Base-by-base conservation (phyloP, 2,797 vertebrate genomes). In the Sorex maritimensis region DNA sequence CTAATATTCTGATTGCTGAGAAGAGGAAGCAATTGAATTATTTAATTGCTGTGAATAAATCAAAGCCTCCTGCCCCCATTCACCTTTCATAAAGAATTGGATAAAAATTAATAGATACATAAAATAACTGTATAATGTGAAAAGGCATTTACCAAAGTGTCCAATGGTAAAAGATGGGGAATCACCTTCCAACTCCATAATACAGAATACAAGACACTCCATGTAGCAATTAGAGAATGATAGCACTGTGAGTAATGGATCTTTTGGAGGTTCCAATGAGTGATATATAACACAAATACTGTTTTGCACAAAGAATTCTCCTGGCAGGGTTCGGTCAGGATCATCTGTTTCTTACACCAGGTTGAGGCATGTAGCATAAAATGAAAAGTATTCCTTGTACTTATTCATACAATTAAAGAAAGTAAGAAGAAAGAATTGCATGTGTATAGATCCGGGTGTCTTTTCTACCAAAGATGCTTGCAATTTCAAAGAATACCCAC, bases 321-420 rank as follows among this genome's bases (percentile, higher is more conserved):
- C 17, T 49, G 11, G 28, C 44, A 10, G 1, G 5, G 41, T 68
- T 30, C 69, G 8, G 73, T 11, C 19, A 63, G 24, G 10, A 30
- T 19, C 58, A 13, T 73, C 30, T 41, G 3, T 14, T 79, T 15
- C 1, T 61, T 13, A 13, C 1, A 55, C 13, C 63, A 10, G 12
- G 4, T 58, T 68, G 65, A 24, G 46, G 52, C 6, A 44, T 30
- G 23, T 6, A 41, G 24, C 23, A 14, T 1, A 74, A 23, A 14
- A 6, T 13, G 14, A 81, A 71, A 86, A 73, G 26, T 38, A 7
- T 4, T 19, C 6, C 26, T 46, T 84, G 1, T 30, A 46, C 88
- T 86, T 94, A 63, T 71, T 92, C 23, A 78, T n/a, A 74, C 80
- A 90, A 21, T 8, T 67, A 78, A 88, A 85, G 23, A 8, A 26